Conservation (phyloP, 2,113 vertebrate genomes). For the Craseonycteris thonglongyai region DNA sequence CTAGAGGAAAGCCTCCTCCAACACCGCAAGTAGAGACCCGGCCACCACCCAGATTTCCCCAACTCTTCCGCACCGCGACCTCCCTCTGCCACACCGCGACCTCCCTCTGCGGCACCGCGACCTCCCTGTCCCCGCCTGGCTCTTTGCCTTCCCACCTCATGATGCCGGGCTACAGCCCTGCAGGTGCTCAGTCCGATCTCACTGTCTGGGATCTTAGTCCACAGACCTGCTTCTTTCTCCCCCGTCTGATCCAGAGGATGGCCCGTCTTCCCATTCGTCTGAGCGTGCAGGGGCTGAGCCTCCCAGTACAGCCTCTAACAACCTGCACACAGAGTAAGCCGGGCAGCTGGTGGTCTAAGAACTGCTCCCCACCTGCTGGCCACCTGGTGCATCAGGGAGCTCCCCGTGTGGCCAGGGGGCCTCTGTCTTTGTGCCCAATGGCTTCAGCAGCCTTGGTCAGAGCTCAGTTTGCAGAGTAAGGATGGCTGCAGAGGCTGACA, state of each 20-base stretch:
- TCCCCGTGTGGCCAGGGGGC: background rate
- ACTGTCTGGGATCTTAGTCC: background rate
- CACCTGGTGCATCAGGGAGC: background rate
- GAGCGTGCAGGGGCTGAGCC: background rate
- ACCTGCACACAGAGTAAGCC: accelerated
- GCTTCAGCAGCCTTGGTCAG: background rate
- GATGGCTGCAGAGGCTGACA: background rate
- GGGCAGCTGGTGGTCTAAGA: background rate
- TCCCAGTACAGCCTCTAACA: background rate
- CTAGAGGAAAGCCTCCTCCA: background rate
- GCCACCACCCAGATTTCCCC: background rate
- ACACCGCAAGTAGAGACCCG: background rate
- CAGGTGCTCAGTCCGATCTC: background rate
- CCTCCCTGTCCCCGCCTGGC: background rate
- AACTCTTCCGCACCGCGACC: background rate
- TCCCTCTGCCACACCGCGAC: background rate
- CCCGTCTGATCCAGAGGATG: background rate
- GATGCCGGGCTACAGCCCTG: background rate
- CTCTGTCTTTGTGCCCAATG: background rate
- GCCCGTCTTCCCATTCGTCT: background rate
- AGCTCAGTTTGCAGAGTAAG: background rate
- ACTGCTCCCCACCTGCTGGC: background rate
- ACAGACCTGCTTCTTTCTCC: background rate
- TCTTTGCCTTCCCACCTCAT: background rate
- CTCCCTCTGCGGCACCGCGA: background rate